phyloP scores from a whole-genome alignment of 2,797 vertebrate genomes.

The Antrozous pallidus region DNA sequence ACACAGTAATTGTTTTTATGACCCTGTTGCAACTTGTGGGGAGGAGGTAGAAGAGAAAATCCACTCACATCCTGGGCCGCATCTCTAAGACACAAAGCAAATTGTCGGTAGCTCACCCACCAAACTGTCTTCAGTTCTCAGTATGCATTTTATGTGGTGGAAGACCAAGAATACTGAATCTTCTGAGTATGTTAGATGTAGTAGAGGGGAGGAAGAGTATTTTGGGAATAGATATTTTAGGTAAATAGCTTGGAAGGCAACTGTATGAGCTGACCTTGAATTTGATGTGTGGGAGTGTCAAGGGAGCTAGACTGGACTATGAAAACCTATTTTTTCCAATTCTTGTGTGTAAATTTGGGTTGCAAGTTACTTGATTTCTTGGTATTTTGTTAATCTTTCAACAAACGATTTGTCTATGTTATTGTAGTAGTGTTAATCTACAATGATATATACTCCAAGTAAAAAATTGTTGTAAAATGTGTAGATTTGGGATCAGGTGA shows the following conservation, averaged over 20 bases:
- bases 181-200: not conserved
- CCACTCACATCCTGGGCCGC: not conserved
- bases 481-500: not conserved
- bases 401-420: not conserved
- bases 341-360: not conserved
- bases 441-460: not conserved
- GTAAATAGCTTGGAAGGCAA: not conserved
- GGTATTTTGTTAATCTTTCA: not conserved
- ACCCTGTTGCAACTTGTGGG: constrained; percentile 55
- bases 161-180: not conserved
- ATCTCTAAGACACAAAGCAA: not conserved
- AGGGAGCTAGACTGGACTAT: not conserved
- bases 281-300: not conserved
- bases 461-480: not conserved
- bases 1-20: constrained; percentile 68
- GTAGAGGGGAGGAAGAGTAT: not conserved
- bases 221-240: not conserved
- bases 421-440: not conserved
- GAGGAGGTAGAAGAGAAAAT: constrained; percentile 36
- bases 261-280: not conserved
- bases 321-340: not conserved
- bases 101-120: not conserved
- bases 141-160: not conserved
- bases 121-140: not conserved
- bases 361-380: not conserved